A percentile compares a stretch with the other conserved stretches of the same genome.
Conservation (phyloP, 92 coral and sea anemone genomes). For the Heteractis magnifica region DNA sequence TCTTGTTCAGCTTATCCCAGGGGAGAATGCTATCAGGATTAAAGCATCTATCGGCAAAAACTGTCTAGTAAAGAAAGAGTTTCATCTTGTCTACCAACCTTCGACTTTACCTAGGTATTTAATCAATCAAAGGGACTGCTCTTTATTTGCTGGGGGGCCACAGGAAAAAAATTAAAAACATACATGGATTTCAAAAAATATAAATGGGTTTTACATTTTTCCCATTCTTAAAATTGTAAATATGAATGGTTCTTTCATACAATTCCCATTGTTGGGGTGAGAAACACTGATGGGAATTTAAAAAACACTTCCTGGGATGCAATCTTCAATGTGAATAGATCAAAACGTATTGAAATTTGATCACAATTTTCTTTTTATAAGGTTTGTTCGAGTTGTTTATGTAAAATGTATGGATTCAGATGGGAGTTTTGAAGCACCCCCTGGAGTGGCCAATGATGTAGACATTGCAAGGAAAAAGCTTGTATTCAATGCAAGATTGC, state of each 20-base stretch:
- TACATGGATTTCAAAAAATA: no score
- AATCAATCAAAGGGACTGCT: no score
- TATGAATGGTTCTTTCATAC: no score
- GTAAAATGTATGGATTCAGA: conserved; percentile 84
- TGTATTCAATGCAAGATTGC: conserved; percentile 72
- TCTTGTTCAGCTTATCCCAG: conserved; percentile 59
- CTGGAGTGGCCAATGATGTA: conserved; percentile 50
- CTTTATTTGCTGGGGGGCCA: no score
- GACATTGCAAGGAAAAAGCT: conserved; percentile 69
- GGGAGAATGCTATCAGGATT: conserved; percentile 61
- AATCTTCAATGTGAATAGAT: no score
- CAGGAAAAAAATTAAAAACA: no score
- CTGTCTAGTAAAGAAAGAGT: conserved; percentile 24
- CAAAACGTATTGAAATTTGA: no score
- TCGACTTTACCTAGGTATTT: conserved; percentile 57
- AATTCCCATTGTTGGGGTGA: no score
- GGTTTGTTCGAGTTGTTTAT: conserved; percentile 91
- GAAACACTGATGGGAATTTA: no score
- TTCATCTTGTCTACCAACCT: conserved; percentile 46
- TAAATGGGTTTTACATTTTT: no score
- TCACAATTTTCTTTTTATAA: conserved; percentile 23
- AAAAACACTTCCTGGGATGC: no score
- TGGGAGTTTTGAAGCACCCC: conserved; percentile 91
- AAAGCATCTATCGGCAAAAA: conserved; percentile 26
- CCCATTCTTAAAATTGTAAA: no score